These are phyloP conservation scores for Spodoptera littoralis DNA, from an alignment of 2,888 invertebrate genomes.

Conservation along the genomic window DNA sequence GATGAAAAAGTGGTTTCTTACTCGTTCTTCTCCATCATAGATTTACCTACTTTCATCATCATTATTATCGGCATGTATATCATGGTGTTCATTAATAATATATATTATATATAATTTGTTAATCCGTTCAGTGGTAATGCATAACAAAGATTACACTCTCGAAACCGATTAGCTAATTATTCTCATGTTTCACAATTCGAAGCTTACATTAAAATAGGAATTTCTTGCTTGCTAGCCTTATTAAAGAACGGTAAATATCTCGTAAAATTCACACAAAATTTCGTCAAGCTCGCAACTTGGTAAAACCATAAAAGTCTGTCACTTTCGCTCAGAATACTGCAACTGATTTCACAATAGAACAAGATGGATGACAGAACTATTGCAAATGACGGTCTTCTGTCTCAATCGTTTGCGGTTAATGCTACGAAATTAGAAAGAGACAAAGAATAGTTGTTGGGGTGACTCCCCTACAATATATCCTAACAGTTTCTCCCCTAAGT, in stretches of 20 bases:
- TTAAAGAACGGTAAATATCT: not conserved
- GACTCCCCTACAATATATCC: slow-evolving; percentile 34
- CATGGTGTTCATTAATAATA: too few species aligned
- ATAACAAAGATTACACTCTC: too few species aligned
- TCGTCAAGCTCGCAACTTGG: slow-evolving; percentile 16
- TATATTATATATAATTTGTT: too few species aligned
- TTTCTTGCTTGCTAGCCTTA: too few species aligned
- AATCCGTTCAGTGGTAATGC: too few species aligned
- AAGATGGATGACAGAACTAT: slow-evolving; percentile 38
- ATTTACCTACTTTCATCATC: too few species aligned
- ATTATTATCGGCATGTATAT: too few species aligned
- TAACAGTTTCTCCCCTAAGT: not conserved
- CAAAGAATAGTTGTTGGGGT: slow-evolving; percentile 29
- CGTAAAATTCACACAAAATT: slow-evolving; percentile 9
- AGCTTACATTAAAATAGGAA: too few species aligned
- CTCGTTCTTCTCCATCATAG: too few species aligned
- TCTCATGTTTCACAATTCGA: too few species aligned
- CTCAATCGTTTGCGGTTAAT: slow-evolving; percentile 27
- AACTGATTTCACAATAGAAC: slow-evolving; percentile 45
- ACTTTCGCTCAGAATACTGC: slow-evolving; percentile 30
- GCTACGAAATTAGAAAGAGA: slow-evolving; percentile 15
- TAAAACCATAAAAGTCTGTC: slow-evolving; percentile 30
- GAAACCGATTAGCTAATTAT: too few species aligned
- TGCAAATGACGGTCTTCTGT: slow-evolving; percentile 38
- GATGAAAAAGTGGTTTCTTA: too few species aligned